Percentiles rank a stretch among this genome's conserved stretches.
Conservation (phyloP, 2,113 vertebrate genomes). For the Jaculus jaculus region DNA sequence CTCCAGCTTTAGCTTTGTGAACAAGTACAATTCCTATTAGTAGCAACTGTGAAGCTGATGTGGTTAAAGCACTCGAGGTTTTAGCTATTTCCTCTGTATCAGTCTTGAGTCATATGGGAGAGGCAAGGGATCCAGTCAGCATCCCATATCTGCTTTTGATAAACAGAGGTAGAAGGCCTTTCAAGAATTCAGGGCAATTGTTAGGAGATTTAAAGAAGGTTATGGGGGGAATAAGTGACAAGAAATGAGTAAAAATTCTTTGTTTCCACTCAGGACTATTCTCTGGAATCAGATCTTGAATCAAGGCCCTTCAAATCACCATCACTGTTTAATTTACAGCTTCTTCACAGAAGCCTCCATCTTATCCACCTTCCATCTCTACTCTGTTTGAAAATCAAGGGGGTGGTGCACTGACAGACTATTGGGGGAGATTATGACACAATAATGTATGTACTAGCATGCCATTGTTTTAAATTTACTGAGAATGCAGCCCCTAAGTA, state of each 20-base stretch:
- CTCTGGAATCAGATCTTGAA: conserved; percentile 32
- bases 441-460: not conserved
- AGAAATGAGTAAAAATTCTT: conserved; percentile 10
- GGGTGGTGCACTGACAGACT: conserved; percentile 24
- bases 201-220: not conserved
- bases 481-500: not conserved
- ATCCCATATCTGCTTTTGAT: conserved; percentile 44
- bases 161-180: conserved; percentile 38
- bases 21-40: conserved; percentile 76
- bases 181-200: not conserved
- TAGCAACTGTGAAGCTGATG: conserved; percentile 70
- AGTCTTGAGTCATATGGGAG: not conserved
- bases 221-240: not conserved
- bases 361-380: not conserved
- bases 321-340: not conserved
- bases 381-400: not conserved
- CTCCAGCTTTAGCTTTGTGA: conserved; percentile 78
- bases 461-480: conserved; percentile 34
- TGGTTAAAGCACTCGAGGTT: conserved; percentile 44
- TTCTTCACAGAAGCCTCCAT: not conserved
- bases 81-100: conserved; percentile 41
- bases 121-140: conserved; percentile 46
- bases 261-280: not conserved
- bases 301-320: conserved; percentile 38
- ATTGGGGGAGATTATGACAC: not conserved